phyloP scores from a whole-genome alignment of 2,797 vertebrate species.

The Muscicapa comitata region DNA sequence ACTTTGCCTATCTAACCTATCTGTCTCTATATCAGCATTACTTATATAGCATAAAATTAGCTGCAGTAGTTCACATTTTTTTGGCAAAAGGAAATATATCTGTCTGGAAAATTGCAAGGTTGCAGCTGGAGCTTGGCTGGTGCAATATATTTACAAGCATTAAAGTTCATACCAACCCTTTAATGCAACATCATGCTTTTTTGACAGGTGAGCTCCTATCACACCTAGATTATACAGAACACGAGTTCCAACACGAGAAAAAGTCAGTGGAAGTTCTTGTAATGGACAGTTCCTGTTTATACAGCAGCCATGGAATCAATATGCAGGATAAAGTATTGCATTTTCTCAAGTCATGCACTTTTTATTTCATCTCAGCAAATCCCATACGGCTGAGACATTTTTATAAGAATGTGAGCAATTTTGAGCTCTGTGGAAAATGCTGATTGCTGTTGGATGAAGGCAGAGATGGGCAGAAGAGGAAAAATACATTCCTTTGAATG shows the following conservation, averaged over 20 bases:
- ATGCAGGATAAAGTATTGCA: not conserved
- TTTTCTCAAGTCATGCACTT: constrained; percentile 31
- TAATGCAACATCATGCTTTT: not conserved
- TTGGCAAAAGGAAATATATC: not conserved
- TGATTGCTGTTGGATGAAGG: constrained; percentile 27
- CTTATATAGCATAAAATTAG: constrained; percentile 7
- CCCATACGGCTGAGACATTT: constrained; percentile 15
- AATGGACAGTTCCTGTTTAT: not conserved
- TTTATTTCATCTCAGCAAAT: constrained; percentile 60
- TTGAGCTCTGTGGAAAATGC: constrained; percentile 42
- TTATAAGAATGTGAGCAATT: constrained; percentile 47
- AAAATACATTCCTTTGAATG: constrained; percentile 35
- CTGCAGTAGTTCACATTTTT: not conserved
- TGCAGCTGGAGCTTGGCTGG: constrained; percentile 17
- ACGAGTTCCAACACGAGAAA: fast-evolving
- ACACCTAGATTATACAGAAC: not conserved
- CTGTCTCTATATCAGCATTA: constrained; percentile 1
- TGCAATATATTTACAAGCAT: not conserved
- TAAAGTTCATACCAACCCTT: not conserved
- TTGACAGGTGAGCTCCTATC: not conserved
- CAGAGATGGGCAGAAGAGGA: constrained; percentile 1
- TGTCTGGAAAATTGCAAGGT: constrained; percentile 7
- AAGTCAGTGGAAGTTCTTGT: not conserved
- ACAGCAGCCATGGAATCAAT: not conserved
- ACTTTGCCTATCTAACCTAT: not conserved